Percentiles rank a stretch among this genome's conserved stretches.
Evolutionary conservation across 2,888 invertebrate genomes (phyloP).

Genomic region (Cryptosula pallasiana): DNA sequence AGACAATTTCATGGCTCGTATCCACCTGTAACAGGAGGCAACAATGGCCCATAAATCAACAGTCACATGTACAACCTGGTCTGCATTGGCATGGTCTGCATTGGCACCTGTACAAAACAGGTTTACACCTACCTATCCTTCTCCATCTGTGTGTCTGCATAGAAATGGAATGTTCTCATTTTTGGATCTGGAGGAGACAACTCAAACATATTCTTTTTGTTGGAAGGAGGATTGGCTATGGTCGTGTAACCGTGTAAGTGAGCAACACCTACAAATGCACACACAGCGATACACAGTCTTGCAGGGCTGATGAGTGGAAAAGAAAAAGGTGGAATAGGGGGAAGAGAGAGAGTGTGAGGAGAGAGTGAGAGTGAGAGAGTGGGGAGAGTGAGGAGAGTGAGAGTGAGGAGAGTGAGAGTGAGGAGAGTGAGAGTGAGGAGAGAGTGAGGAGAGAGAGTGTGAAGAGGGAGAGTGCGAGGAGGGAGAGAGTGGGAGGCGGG

Average conservation of each 20-base stretch:
- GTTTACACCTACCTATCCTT: constrained; percentile 69
- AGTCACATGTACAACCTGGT: neutral
- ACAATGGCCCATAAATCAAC: constrained; percentile 32
- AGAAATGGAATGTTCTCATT: constrained; percentile 83
- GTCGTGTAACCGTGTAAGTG: constrained; percentile 90
- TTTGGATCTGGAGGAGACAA: constrained; percentile 80
- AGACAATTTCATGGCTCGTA: constrained; percentile 86
- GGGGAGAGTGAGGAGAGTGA: no score
- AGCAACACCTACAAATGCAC: constrained; percentile 84
- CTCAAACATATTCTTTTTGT: constrained; percentile 85
- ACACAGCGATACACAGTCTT: no score
- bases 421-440: no score
- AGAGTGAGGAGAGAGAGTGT: no score
- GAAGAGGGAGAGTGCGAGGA: no score
- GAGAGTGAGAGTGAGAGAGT: no score
- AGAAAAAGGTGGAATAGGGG: no score
- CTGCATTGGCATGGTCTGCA: neutral
- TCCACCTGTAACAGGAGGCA: constrained; percentile 69
- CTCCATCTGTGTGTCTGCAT: constrained; percentile 89
- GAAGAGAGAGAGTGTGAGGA: no score
- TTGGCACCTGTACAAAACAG: neutral
- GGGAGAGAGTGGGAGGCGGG: no score
- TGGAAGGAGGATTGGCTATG: constrained; percentile 69
- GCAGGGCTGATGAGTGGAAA: no score
- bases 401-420: no score